Conservation (phyloP, 2,113 vertebrate species). For the Atlantisia rogersi region DNA sequence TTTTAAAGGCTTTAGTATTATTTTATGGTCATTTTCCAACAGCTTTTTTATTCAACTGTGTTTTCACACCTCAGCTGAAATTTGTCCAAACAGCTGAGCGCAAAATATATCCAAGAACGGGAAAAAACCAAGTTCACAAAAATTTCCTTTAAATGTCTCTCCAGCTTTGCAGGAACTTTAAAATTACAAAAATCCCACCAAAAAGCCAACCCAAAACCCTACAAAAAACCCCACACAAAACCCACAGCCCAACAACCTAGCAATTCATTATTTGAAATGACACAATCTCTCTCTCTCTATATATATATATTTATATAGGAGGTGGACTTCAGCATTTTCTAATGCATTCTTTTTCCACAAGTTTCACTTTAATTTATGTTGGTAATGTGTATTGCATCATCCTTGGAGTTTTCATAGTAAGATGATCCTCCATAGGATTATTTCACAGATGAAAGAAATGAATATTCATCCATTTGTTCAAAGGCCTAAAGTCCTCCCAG, state of each 20-base stretch:
- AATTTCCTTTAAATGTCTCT: background rate
- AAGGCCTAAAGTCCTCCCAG: background rate
- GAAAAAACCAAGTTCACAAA: background rate
- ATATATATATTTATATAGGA: background rate
- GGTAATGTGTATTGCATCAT: background rate
- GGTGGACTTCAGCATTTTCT: background rate
- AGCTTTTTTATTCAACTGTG: background rate
- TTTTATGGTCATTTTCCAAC: background rate
- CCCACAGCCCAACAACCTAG: background rate
- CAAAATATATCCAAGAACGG: background rate
- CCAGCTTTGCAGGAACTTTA: background rate
- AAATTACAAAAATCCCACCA: background rate
- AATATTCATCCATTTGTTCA: background rate
- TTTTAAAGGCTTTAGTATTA: background rate
- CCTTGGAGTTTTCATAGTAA: background rate
- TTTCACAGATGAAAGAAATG: conserved; percentile 1
- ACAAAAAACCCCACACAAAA: too few species aligned
- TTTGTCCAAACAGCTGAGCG: conserved; percentile 3
- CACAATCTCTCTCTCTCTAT: too few species aligned
- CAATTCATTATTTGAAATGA: background rate
- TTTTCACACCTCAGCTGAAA: conserved; percentile 33
- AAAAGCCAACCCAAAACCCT: too few species aligned
- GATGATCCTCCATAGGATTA: background rate
- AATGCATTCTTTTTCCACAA: background rate
- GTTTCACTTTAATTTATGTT: background rate